Conservation (phyloP, 2,888 invertebrate species). For the Balanococcus diminutus region DNA sequence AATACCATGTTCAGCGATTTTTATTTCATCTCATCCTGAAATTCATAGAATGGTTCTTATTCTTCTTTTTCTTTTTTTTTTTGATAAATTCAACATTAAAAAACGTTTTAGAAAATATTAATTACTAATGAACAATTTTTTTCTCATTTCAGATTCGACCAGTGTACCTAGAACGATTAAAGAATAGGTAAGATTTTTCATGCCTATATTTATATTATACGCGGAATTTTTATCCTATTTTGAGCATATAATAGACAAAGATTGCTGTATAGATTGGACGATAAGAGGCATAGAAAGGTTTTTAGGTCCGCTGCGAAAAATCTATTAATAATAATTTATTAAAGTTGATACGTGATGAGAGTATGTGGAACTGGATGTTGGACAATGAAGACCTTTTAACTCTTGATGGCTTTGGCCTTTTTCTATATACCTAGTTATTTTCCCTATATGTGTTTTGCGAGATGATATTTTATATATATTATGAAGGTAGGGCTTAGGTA, state of each 20-base stretch:
- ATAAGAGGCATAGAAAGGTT: background rate
- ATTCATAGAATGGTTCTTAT: too few species aligned
- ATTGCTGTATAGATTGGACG: background rate
- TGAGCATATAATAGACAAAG: background rate
- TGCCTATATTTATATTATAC: background rate
- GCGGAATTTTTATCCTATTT: background rate
- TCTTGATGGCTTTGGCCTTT: background rate
- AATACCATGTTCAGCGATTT: background rate
- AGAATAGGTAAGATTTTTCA: background rate
- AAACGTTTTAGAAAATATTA: background rate
- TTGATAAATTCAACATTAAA: background rate
- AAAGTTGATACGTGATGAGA: slow-evolving; percentile 12
- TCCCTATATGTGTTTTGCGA: background rate
- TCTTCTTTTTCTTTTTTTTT: too few species aligned
- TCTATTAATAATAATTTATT: slow-evolving; percentile 31
- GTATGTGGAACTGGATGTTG: background rate
- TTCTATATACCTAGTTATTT: background rate
- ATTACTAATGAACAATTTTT: background rate
- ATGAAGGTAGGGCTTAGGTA: background rate
- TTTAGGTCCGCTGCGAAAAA: background rate
- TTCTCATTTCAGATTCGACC: slow-evolving; percentile 14
- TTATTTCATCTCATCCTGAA: too few species aligned
- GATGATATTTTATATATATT: background rate
- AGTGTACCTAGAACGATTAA: background rate
- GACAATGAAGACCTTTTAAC: slow-evolving; percentile 14